Evolutionary conservation across 2,888 invertebrate species (phyloP).

Genomic region (Pristionchus fissidentatus): DNA sequence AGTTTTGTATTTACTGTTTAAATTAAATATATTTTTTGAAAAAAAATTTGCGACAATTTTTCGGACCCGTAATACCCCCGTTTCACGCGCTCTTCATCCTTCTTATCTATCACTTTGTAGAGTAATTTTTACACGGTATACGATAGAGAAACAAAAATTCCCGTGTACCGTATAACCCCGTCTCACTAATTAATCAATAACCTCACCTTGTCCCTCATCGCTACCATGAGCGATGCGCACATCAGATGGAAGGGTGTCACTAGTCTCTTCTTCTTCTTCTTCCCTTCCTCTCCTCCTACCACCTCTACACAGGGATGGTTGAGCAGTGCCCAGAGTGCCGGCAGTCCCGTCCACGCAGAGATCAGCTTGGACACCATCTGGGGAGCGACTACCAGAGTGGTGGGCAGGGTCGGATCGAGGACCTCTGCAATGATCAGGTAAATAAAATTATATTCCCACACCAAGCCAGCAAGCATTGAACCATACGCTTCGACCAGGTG

Average conservation of each 20-base stretch:
- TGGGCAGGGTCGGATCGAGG: conserved; percentile 34
- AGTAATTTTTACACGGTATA: too few species aligned
- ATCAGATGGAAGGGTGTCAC: conserved; percentile 53
- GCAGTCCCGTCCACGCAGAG: conserved; percentile 51
- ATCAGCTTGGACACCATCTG: conserved; percentile 45
- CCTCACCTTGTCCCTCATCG: conserved; percentile 34
- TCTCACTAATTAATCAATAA: background rate
- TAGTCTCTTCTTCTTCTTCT: background rate
- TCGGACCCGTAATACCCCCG: too few species aligned
- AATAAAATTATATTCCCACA: background rate
- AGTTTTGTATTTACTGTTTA: too few species aligned
- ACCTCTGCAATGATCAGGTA: background rate
- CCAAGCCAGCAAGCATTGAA: too few species aligned
- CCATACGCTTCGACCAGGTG: too few species aligned
- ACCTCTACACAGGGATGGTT: conserved; percentile 44
- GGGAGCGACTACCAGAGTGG: background rate
- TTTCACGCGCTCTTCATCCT: too few species aligned
- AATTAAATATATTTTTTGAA: too few species aligned
- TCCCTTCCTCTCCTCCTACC: background rate
- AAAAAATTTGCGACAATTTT: too few species aligned
- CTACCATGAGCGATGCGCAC: conserved; percentile 47
- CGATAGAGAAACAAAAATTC: too few species aligned
- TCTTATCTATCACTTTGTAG: background rate
- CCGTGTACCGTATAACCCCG: background rate
- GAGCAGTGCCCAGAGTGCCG: conserved; percentile 53